Evolutionary conservation across 2,888 invertebrate genomes (phyloP), one percentile per base, ranked within the genome.

Genomic region (Heliconius charithonia): DNA sequence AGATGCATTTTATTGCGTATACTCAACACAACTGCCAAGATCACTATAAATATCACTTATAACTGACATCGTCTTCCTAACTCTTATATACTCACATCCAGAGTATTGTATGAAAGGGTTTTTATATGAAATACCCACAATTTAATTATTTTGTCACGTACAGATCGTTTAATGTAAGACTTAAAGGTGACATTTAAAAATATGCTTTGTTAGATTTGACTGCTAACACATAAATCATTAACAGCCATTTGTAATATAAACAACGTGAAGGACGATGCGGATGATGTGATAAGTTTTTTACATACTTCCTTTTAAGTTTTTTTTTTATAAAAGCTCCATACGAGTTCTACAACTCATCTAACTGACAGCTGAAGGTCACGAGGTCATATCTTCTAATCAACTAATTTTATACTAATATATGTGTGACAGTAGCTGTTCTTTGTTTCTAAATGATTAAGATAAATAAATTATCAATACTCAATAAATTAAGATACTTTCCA

Each of bases 11-110:
- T 51, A 51, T 10, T 29, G 41, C 25, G 67, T 25, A 16, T n/a
- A 69, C 9, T 41, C 12, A 37, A 41, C 25, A 25, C 29, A 25
- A 13, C 25, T 16, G 41, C 25, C 1, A 25, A 41, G 7, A 41
- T 7, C 41, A 41, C 41, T 16, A 41, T 0, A 16, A 69, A 41
- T 41, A 25, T 41, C 9, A 66, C 66, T 66, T 66, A 69, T 41
- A 69, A 69, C n/a, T 41, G 7, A 41, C 16, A 69, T 25, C 41
- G 13, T 25, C 69, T 45, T 41, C 16, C 25, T 13, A 25, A 25
- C 69, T 69, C 41, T 69, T 41, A 69, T 41, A 69, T 69, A 69
- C 41, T 69, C 16, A 41, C 10, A 41, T 66, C 69, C 37, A 41
- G 67, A 41, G 37, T 67, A 41, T 67, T 41, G 66, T 37, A 66